phyloP scores from a whole-genome alignment of 2,888 invertebrate species.

The Machimus atricapillus region DNA sequence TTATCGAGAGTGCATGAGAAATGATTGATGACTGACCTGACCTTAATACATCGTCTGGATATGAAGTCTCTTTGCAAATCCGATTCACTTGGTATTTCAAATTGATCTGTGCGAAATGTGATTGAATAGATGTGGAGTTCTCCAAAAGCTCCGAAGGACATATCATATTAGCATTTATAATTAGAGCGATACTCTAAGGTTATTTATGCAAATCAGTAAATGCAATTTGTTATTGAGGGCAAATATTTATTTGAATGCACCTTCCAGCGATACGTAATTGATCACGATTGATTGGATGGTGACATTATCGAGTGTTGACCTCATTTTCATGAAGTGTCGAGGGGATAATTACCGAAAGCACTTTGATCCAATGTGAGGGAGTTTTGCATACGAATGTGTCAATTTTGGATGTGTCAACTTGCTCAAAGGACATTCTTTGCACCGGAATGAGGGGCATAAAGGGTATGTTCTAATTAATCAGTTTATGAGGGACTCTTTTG shows the following conservation, averaged over 20 bases:
- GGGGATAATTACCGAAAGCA: background rate
- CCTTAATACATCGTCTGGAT: background rate
- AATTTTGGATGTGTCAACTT: background rate
- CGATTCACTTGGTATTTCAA: slow-evolving; percentile 46
- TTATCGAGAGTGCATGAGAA: slow-evolving; percentile 1
- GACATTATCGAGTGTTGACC: slow-evolving; percentile 60
- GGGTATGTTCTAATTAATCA: background rate
- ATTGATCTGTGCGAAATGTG: slow-evolving; percentile 43
- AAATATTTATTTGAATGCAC: background rate
- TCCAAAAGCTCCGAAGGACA: background rate
- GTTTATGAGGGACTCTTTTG: background rate
- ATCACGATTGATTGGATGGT: slow-evolving; percentile 56
- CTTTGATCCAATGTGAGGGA: background rate
- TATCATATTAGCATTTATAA: background rate
- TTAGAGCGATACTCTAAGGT: background rate
- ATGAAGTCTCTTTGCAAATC: slow-evolving; percentile 23
- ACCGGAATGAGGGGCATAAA: too few relatives aligned
- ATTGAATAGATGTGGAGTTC: background rate
- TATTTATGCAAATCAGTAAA: background rate
- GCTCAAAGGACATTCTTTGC: background rate
- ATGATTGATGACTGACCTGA: slow-evolving; percentile 18
- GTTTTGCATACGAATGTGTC: background rate
- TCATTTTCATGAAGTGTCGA: slow-evolving; percentile 56
- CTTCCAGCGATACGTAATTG: slow-evolving; percentile 57
- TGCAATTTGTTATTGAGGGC: background rate